Evolutionary conservation across 2,113 vertebrate species (phyloP).

Genomic region (Scolopax mira): DNA sequence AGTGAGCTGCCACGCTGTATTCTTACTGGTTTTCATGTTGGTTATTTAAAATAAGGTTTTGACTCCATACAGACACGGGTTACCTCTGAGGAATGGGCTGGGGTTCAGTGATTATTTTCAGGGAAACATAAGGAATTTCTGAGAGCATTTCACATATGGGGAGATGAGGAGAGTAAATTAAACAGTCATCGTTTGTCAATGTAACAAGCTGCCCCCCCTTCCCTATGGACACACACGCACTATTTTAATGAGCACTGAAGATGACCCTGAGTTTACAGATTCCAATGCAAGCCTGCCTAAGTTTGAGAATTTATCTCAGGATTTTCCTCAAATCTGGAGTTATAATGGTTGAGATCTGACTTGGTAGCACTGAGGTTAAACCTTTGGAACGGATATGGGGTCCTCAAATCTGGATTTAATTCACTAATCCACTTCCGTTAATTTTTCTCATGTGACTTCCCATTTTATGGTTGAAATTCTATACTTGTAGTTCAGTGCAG

Average conservation of each 20-base stretch:
- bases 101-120: background rate
- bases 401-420: background rate
- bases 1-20: background rate
- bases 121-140: background rate
- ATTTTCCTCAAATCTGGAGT: background rate
- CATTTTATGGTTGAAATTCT: background rate
- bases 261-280: background rate
- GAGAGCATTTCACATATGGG: background rate
- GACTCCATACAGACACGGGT: background rate
- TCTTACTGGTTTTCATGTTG: background rate
- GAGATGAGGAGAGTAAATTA: background rate
- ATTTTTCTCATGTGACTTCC: slow-evolving; percentile 18
- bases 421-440: background rate
- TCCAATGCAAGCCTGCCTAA: background rate
- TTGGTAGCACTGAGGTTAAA: background rate
- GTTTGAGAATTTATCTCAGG: background rate
- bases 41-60: background rate
- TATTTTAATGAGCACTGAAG: background rate
- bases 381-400: background rate
- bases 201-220: background rate
- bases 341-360: background rate
- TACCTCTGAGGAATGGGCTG: background rate
- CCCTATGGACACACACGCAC: too few species aligned
- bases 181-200: background rate
- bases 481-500: background rate